These are phyloP conservation scores for Corydoras maculifer DNA, from an alignment of 2,113 vertebrate species.

Conservation along the genomic window DNA sequence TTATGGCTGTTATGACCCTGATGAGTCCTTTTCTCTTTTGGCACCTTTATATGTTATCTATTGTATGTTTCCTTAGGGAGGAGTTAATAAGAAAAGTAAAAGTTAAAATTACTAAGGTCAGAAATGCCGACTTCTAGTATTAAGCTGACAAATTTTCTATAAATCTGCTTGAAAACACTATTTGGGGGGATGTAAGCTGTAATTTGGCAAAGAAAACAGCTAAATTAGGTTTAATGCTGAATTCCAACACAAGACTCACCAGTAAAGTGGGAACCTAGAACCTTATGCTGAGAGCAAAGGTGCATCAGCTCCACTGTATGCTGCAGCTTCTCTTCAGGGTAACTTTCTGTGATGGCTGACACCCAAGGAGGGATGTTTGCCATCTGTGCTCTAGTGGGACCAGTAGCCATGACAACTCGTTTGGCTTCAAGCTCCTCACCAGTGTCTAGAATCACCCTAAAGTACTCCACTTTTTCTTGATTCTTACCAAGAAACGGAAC, in stretches of 20 bases:
- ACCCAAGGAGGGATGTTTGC: slow-evolving; percentile 68
- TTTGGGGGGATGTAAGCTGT: no score
- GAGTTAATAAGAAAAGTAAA: no score
- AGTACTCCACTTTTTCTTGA: slow-evolving; percentile 52
- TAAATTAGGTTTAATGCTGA: background rate
- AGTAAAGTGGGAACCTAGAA: background rate
- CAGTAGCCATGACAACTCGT: slow-evolving; percentile 62
- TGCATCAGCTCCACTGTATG: slow-evolving; percentile 69
- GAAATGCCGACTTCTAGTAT: no score
- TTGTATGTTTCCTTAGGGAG: no score
- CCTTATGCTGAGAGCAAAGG: slow-evolving; percentile 38
- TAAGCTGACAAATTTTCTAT: no score
- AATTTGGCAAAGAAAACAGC: background rate
- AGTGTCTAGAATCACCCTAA: slow-evolving; percentile 55
- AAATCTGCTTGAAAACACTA: no score
- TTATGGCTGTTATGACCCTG: no score
- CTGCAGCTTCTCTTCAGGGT: slow-evolving; percentile 61
- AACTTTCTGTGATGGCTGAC: slow-evolving; percentile 54
- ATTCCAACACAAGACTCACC: slow-evolving; percentile 36
- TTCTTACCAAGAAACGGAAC: slow-evolving; percentile 43
- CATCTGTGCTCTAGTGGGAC: slow-evolving; percentile 66
- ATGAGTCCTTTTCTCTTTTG: no score
- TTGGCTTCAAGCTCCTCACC: slow-evolving; percentile 51
- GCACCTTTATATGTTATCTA: no score
- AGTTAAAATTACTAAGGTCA: no score